Percentiles rank a stretch among this genome's conserved stretches.
Conservation (phyloP, 2,888 invertebrate species). For the Archips crataeganus region DNA sequence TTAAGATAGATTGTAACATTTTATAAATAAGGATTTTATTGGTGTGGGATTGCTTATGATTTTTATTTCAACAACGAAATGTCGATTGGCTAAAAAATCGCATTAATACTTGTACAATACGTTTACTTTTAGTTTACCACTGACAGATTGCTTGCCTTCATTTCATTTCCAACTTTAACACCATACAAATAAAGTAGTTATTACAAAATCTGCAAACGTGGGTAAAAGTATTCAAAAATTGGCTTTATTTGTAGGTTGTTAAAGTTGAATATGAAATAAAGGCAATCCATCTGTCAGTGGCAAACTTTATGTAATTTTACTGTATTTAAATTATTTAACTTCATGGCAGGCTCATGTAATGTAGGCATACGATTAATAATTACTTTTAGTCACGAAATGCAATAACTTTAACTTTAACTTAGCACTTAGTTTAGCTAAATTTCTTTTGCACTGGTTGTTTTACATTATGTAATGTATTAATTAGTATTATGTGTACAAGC, state of each 20-base stretch:
- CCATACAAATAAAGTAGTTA: too few species aligned
- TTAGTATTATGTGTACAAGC: conserved; percentile 12
- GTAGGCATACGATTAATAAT: background rate
- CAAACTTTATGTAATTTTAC: too few species aligned
- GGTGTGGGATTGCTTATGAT: background rate
- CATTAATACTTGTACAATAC: conserved; percentile 5
- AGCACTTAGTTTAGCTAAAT: conserved; percentile 8
- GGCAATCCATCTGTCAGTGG: too few species aligned
- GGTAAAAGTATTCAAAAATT: too few species aligned
- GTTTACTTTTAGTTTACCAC: too few species aligned
- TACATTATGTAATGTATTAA: conserved; percentile 25
- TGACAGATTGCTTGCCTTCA: too few species aligned
- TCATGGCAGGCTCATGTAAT: conserved; percentile 9
- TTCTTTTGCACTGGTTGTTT: conserved; percentile 26
- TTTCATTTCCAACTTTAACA: too few species aligned
- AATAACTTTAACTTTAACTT: conserved; percentile 13
- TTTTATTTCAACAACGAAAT: conserved; percentile 10
- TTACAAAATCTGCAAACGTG: too few species aligned
- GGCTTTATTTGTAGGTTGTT: too few species aligned
- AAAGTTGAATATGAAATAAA: too few species aligned
- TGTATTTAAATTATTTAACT: background rate
- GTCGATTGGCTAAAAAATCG: background rate
- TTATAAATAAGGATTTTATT: conserved; percentile 10
- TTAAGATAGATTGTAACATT: conserved; percentile 20
- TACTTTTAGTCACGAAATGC: conserved; percentile 4